Conservation (phyloP, 2,797 vertebrate species). For the Delichon dasypus region DNA sequence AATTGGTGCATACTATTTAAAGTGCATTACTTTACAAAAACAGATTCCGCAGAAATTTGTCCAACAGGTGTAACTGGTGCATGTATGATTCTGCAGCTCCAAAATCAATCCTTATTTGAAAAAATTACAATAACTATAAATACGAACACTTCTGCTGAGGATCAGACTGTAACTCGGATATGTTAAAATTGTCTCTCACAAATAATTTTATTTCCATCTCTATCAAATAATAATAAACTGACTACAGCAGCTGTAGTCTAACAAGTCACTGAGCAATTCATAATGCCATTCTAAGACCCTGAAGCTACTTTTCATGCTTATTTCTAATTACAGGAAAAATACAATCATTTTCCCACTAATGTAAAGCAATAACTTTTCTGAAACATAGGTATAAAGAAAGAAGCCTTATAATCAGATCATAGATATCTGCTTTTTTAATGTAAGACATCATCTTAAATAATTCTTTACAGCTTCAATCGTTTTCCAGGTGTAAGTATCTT, state of each 20-base stretch:
- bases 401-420: background rate
- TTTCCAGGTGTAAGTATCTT: background rate
- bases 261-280: conserved; percentile 15
- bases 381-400: background rate
- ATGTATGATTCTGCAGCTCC: background rate
- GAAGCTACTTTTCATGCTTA: background rate
- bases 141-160: conserved; percentile 31
- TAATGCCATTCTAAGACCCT: conserved; percentile 1
- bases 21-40: conserved; percentile 64
- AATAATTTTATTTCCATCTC: conserved; percentile 14
- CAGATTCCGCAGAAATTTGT: background rate
- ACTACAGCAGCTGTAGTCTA: background rate
- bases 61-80: background rate
- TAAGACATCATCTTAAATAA: background rate
- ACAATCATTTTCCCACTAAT: background rate
- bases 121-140: conserved; percentile 47
- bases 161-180: conserved; percentile 33
- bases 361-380: background rate
- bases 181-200: conserved; percentile 13
- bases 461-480: background rate
- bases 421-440: background rate
- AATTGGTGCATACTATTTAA: conserved; percentile 66
- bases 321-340: background rate
- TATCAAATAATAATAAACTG: background rate
- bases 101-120: conserved; percentile 9